Conservation (phyloP, 2,113 vertebrate genomes). For the Chloebia gouldiae region DNA sequence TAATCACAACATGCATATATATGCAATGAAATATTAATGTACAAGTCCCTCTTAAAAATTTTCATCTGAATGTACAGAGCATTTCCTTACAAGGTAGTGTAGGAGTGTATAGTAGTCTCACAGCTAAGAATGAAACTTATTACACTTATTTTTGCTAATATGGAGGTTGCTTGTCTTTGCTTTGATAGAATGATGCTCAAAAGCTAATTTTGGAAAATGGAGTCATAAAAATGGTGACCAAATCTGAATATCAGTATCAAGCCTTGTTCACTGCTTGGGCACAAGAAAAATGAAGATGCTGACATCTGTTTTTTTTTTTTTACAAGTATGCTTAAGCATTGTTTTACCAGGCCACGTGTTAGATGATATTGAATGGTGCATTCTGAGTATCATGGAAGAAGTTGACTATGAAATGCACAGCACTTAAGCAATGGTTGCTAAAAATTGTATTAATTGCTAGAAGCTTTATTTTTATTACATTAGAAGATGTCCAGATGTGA, state of each 20-base stretch:
- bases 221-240: not conserved
- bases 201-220: not conserved
- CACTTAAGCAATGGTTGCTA: not conserved
- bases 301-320: too few relatives aligned
- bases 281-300: not conserved
- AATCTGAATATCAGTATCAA: not conserved
- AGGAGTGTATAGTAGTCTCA: not conserved
- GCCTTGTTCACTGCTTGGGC: not conserved
- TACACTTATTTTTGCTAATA: not conserved
- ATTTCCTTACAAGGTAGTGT: not conserved
- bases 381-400: not conserved
- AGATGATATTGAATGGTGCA: rapidly evolving
- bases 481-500: not conserved
- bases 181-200: not conserved
- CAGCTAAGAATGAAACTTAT: not conserved
- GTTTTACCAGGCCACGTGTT: not conserved
- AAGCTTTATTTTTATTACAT: not conserved
- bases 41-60: not conserved
- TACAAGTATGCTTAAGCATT: not conserved
- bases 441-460: not conserved
- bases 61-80: not conserved
- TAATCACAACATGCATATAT: not conserved
- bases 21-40: not conserved
- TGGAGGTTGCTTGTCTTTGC: not conserved
- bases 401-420: not conserved